These are phyloP conservation scores for Aplysina aerophoba DNA, from an alignment of 37 sponge, comb jelly and placozoan species.

Conservation along the genomic window DNA sequence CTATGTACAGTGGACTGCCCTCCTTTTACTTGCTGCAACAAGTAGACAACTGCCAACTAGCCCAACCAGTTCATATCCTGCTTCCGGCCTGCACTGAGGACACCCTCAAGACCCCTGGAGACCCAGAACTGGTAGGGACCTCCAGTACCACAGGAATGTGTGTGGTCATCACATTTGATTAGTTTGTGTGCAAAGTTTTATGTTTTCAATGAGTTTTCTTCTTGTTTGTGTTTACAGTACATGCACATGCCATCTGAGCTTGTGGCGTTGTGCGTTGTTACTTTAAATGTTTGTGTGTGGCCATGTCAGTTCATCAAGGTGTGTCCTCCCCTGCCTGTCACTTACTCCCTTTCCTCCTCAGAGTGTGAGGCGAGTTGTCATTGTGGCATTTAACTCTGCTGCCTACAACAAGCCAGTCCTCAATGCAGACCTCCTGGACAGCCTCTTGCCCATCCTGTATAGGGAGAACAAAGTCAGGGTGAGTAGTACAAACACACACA, in stretches of 20 bases:
- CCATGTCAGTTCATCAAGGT: too few species aligned
- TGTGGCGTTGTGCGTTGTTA: too few species aligned
- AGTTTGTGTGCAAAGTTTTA: too few species aligned
- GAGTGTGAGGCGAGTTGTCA: constrained; percentile 94
- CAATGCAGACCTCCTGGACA: constrained; percentile 84
- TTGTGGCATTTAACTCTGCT: constrained; percentile 96
- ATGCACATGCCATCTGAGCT: too few species aligned
- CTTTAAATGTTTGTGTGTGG: too few species aligned
- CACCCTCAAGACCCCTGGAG: constrained; percentile 83
- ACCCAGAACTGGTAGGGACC: constrained; percentile 76
- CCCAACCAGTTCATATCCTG: constrained; percentile 83
- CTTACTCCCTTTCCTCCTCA: constrained; percentile 25
- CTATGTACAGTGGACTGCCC: too few species aligned
- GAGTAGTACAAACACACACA: neutral
- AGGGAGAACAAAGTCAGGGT: constrained; percentile 86
- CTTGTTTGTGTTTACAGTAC: too few species aligned
- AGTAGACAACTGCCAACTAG: constrained; percentile 94
- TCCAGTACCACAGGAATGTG: too few species aligned
- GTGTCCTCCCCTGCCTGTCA: too few species aligned
- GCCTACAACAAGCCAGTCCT: constrained; percentile 97
- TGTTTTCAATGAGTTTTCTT: too few species aligned
- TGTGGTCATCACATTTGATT: too few species aligned
- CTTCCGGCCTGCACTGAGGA: constrained; percentile 87
- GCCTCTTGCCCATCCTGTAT: constrained; percentile 89
- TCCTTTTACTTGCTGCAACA: too few species aligned